Base-by-base conservation (phyloP, 2,113 vertebrate genomes). In the Chaetura pelagica region DNA sequence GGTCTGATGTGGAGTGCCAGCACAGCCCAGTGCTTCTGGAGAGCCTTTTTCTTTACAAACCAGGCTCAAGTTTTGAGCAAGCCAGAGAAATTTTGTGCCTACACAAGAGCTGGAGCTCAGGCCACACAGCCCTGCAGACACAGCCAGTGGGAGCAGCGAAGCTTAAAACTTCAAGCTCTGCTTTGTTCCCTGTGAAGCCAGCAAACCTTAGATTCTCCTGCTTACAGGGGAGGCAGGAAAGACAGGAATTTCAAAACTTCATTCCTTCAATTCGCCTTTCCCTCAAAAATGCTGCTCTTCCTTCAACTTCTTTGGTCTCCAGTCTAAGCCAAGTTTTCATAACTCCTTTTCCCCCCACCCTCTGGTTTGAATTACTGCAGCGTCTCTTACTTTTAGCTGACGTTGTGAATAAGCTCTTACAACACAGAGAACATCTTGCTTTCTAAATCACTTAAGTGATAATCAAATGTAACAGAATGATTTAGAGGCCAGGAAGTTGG, bases 271-370 rank as follows among this genome's bases (percentile, higher is more conserved):
- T 90, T 96, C 0, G 62, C 93, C 88, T 85, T 96, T 94, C 94
- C 96, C 96, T 97, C 96, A 97, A 94, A 96, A 96, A 97, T 97
- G 96, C 94, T 95, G 69, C 86, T 93, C 96, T 97, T 97, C 93
- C 93, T 96, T 95, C 92, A 94, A 49, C 83, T 93, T 93, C 93
- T 89, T 86, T 93, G 85, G 73, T 96, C 96, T 92, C 73, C 69
- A 75, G 49, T 32, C 57, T 6, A 94, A 96, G 96, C 96, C 96
- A 97, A 96, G 83, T 90, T 96, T 96, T 96, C 90, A 89, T 94
- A 87, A 96, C 83, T 96, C 76, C 58, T 88, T 86, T n/a, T 7
- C 1, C 74, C 74, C 82, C 51, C 71, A 27, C 68, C 35, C 86
- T 95, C 96, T 96, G 94, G 88, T 94, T 96, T 97, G 92, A 96